Evolutionary conservation across 2,113 vertebrate genomes (phyloP).

Genomic region (Etheostoma cragini): DNA sequence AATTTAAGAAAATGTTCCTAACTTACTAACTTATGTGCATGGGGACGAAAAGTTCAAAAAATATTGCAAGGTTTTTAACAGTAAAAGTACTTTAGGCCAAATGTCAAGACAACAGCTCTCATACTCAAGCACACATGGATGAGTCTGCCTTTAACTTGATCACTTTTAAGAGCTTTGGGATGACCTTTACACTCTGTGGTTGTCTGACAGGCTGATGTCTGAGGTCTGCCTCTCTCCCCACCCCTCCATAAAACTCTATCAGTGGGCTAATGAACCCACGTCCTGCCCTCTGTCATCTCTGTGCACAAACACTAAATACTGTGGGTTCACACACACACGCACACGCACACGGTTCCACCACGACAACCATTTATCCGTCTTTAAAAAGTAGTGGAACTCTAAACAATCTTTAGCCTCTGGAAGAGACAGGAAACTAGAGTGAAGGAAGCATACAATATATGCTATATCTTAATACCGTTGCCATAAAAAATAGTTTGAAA

Average conservation of each 20-base stretch:
- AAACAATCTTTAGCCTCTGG: slow-evolving; percentile 9
- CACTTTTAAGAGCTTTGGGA: slow-evolving; percentile 15
- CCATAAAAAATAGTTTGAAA: not conserved
- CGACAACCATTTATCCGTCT: slow-evolving; percentile 30
- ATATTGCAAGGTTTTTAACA: not conserved
- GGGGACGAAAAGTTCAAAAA: not conserved
- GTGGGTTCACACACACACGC: not conserved
- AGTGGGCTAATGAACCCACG: slow-evolving; percentile 41
- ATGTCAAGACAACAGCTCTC: not conserved
- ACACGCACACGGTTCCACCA: slow-evolving; percentile 6
- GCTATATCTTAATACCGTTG: not conserved
- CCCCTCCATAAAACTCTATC: slow-evolving; percentile 43
- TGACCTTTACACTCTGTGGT: slow-evolving; percentile 61
- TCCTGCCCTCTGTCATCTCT: slow-evolving; percentile 23
- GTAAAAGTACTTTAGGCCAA: not conserved
- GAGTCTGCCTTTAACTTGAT: not conserved
- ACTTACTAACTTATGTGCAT: not conserved
- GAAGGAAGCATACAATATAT: not conserved
- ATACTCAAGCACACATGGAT: not conserved
- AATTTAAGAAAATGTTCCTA: not conserved
- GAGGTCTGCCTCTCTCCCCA: slow-evolving; percentile 13
- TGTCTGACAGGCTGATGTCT: slow-evolving; percentile 38
- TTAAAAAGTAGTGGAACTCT: slow-evolving; percentile 23
- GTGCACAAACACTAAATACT: slow-evolving; percentile 13
- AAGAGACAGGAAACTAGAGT: not conserved